Percentiles rank a stretch among this genome's conserved stretches.
Evolutionary conservation across 1,140 invertebrate species (phyloP).

Genomic region (Hormaphis cornu): DNA sequence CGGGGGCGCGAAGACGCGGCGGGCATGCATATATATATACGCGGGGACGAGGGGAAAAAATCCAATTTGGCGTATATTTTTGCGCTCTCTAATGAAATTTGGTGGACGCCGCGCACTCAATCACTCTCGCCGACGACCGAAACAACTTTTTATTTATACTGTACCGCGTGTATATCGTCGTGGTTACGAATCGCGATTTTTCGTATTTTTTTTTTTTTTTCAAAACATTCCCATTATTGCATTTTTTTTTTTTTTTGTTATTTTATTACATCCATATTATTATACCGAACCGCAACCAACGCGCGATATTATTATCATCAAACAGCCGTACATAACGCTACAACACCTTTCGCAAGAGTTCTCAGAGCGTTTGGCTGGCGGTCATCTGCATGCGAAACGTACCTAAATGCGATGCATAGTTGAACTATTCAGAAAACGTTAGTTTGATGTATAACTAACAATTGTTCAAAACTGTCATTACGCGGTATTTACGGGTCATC

Average conservation of each 20-base stretch:
- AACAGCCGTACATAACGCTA: no score
- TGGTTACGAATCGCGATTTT: not conserved
- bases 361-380: no score
- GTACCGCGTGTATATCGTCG: slow-evolving; percentile 10
- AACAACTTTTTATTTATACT: slow-evolving; percentile 26
- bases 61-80: slow-evolving; percentile 32
- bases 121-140: slow-evolving; percentile 12
- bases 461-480: no score
- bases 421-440: no score
- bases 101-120: slow-evolving; percentile 27
- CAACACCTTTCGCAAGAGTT: no score
- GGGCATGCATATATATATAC: no score
- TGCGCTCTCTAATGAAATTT: slow-evolving; percentile 29
- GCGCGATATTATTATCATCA: no score
- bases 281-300: slow-evolving; percentile 1
- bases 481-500: no score
- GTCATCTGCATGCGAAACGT: no score
- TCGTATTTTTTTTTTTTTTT: not conserved
- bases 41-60: slow-evolving; percentile 1
- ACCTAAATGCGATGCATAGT: no score
- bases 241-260: not conserved
- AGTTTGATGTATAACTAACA: no score
- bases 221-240: slow-evolving; percentile 15
- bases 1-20: not conserved
- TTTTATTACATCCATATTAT: not conserved